Conservation (phyloP, 2,797 vertebrate species). For the Micrastur ruficollis region DNA sequence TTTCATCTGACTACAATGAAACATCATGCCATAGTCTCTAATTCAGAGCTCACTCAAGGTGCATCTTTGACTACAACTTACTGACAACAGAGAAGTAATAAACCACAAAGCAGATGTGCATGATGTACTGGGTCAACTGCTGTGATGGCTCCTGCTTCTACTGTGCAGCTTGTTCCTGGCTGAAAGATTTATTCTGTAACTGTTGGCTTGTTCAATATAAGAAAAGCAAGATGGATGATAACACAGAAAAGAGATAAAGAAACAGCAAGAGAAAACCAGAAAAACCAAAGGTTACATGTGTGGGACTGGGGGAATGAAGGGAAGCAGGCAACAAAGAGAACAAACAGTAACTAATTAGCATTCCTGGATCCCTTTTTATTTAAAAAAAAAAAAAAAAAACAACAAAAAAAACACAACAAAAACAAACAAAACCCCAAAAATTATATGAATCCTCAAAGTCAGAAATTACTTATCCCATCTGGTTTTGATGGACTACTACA, state of each 20-base stretch:
- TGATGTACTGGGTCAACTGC: not conserved
- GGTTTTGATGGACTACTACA: conserved; percentile 45
- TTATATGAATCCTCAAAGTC: not conserved
- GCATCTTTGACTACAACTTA: not conserved
- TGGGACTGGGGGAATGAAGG: not conserved
- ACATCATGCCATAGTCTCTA: not conserved
- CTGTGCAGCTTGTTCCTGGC: not conserved
- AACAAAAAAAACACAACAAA: too few species aligned
- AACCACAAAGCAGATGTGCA: not conserved
- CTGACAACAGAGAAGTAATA: not conserved
- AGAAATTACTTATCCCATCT: conserved; percentile 37
- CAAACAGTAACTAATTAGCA: conserved; percentile 32
- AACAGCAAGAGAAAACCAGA: not conserved
- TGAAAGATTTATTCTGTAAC: not conserved
- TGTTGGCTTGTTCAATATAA: not conserved
- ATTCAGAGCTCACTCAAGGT: not conserved
- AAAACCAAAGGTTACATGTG: not conserved
- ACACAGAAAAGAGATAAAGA: not conserved
- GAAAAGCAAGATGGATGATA: not conserved
- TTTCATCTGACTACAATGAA: not conserved
- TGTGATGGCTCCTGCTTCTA: not conserved
- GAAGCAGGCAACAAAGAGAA: not conserved
- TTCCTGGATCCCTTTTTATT: not conserved
- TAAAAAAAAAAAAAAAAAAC: too few species aligned
- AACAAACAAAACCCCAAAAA: not conserved